Evolutionary conservation across 2,797 vertebrate genomes (phyloP).

Genomic region (Hafferia zeledoni): DNA sequence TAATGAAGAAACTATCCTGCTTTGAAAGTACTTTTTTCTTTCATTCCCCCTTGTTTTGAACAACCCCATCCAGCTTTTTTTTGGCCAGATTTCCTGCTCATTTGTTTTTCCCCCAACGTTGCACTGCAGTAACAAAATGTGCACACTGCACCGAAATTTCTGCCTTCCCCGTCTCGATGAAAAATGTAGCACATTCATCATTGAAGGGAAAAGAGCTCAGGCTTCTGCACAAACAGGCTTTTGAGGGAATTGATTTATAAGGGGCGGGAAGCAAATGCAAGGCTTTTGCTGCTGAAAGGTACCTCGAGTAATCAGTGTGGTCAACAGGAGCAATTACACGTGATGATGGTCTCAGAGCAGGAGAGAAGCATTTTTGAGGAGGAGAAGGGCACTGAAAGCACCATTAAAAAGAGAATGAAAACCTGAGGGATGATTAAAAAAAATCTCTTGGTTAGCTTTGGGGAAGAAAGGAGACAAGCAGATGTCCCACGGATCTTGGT

Average conservation of each 20-base stretch:
- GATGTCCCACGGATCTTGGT: background rate
- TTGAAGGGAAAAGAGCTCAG: conserved; percentile 37
- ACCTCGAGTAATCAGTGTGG: conserved; percentile 57
- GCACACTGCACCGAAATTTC: conserved; percentile 34
- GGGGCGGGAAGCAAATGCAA: conserved; percentile 61
- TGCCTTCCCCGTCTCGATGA: conserved; percentile 45
- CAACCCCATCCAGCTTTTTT: background rate
- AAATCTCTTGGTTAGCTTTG: background rate
- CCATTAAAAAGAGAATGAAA: background rate
- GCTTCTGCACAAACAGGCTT: conserved; percentile 66
- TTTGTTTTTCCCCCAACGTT: conserved; percentile 47
- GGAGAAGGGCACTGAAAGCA: conserved; percentile 24
- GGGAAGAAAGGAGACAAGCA: background rate
- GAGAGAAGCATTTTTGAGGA: background rate
- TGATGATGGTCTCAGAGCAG: conserved; percentile 43
- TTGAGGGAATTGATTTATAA: conserved; percentile 74
- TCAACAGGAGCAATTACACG: conserved; percentile 65
- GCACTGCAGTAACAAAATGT: conserved; percentile 7
- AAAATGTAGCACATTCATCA: conserved; percentile 61
- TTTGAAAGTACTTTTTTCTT: background rate
- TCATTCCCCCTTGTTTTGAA: background rate
- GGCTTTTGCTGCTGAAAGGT: conserved; percentile 69
- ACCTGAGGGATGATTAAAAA: background rate
- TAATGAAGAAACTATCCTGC: background rate
- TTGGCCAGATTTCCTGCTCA: conserved; percentile 22